Base-by-base conservation (phyloP, 2,797 vertebrate species). In the Karalla daura region DNA sequence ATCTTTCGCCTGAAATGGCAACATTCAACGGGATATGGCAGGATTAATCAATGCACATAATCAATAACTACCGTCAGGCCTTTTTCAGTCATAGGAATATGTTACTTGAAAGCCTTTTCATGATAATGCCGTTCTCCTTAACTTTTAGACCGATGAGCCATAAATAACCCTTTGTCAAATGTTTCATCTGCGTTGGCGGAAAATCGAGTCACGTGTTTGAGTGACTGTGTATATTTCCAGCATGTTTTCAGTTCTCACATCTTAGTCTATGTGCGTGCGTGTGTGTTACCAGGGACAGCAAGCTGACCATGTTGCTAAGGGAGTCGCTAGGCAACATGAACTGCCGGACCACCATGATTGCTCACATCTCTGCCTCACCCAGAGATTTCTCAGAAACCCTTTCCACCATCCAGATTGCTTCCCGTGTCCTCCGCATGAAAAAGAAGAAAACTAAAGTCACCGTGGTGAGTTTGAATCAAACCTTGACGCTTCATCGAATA, bases 261-360 rank as follows among this genome's bases (percentile, higher is more conserved):
- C 76, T 66, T 18, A 4, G 24, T 79, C 32, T 70, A 49, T 86
- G 76, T 90, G 79, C 84, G 76, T 90, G 79, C 84, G 81, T 84
- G 86, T 85, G 80, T 84, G 86, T 93, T 92, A 51, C 66, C 72
- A 99, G 98, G 90, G 98, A 99, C 75, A 99, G 97, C 94, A 99
- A 99, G 92, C 95, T 99, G 82, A 98, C 97, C 89, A 99, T 99
- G 98, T 92, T 99, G 90, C 95, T 99, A 77, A 94, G 98, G 15
- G 98, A 99, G 89, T 99, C 97, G 60, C 92, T 99, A 88, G 98
- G 98, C 89, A 99, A 99, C 74, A 94, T 99, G 95, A 99, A 99
- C 93, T 99, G 98, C 92, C 95, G 98, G 78, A 99, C 98, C 88
- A 99, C 98, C 69, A 99, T 99, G 98, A 99, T 99, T 50, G 96